A percentile compares a stretch with the other conserved stretches of the same genome.
phyloP scores from a whole-genome alignment of 2,888 invertebrate species.

The Iphiclides podalirius region DNA sequence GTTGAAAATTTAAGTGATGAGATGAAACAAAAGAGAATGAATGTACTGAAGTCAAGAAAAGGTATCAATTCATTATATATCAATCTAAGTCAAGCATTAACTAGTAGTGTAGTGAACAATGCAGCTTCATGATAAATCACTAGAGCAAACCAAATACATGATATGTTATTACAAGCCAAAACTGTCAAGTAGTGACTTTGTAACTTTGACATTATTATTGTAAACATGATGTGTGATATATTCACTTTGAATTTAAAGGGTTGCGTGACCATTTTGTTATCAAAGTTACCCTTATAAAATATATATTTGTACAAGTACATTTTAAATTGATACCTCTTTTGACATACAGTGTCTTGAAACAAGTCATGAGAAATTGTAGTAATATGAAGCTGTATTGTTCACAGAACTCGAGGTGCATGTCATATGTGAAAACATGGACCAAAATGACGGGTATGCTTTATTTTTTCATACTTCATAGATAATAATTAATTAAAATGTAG shows the following conservation, averaged over 20 bases:
- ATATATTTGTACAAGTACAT: too few relatives aligned
- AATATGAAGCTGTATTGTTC: conserved; percentile 73
- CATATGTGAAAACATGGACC: conserved; percentile 38
- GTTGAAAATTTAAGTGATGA: conserved; percentile 81
- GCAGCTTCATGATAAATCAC: conserved; percentile 45
- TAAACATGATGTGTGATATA: too few relatives aligned
- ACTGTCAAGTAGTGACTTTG: not conserved
- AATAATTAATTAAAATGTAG: too few relatives aligned
- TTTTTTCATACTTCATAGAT: not conserved
- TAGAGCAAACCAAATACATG: not conserved
- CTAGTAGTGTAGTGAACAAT: conserved; percentile 43
- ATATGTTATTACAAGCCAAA: not conserved
- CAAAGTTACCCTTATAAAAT: too few relatives aligned
- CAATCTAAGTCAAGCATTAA: not conserved
- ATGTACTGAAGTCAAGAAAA: conserved; percentile 72
- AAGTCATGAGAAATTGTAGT: conserved; percentile 12
- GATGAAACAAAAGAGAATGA: conserved; percentile 77
- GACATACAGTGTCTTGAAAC: conserved; percentile 7
- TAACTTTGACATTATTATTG: not conserved
- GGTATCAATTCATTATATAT: conserved; percentile 53
- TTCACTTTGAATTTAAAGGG: too few relatives aligned
- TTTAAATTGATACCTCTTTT: not conserved
- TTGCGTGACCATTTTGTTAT: too few relatives aligned
- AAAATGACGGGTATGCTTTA: conserved; percentile 51
- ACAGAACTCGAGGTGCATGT: conserved; percentile 61